phyloP scores from a whole-genome alignment of 2,797 vertebrate species.

The Neosalanx taihuensis region DNA sequence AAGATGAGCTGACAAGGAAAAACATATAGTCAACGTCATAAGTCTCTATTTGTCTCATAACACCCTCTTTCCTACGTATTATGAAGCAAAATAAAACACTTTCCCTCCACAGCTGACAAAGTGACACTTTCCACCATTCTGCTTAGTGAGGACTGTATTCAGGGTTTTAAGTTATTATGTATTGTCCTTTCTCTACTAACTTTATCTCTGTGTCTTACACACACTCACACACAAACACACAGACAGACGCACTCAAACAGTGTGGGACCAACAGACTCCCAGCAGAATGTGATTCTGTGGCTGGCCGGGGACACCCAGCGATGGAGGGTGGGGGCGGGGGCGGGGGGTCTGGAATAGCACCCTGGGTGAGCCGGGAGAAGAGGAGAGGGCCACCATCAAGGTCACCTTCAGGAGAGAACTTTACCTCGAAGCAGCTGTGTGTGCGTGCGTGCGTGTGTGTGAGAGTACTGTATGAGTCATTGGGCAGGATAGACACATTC shows the following conservation, averaged over 20 bases:
- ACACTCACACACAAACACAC: no score
- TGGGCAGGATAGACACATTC: not conserved
- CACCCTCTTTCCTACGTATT: not conserved
- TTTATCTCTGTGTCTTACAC: not conserved
- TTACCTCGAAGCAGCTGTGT: not conserved
- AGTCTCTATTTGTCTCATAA: constrained; percentile 36
- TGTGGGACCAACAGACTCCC: not conserved
- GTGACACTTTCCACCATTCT: no score
- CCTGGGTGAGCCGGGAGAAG: not conserved
- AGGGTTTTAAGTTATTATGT: no score
- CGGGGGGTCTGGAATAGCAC: not conserved
- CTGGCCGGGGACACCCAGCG: constrained; percentile 5
- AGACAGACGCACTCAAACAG: not conserved
- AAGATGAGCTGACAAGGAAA: constrained; percentile 45
- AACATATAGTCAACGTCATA: constrained; percentile 31
- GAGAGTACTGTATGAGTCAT: not conserved
- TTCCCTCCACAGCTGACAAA: no score
- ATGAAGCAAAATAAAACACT: no score
- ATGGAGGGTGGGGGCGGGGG: not conserved
- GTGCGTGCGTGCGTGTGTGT: not conserved
- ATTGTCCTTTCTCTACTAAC: no score
- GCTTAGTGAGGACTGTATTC: no score
- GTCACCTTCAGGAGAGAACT: not conserved
- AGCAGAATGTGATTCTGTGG: constrained; percentile 18
- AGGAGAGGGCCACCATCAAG: not conserved